These are phyloP conservation scores for Amphiduros pacificus DNA, from an alignment of 2,888 invertebrate species.

Conservation along the genomic window DNA sequence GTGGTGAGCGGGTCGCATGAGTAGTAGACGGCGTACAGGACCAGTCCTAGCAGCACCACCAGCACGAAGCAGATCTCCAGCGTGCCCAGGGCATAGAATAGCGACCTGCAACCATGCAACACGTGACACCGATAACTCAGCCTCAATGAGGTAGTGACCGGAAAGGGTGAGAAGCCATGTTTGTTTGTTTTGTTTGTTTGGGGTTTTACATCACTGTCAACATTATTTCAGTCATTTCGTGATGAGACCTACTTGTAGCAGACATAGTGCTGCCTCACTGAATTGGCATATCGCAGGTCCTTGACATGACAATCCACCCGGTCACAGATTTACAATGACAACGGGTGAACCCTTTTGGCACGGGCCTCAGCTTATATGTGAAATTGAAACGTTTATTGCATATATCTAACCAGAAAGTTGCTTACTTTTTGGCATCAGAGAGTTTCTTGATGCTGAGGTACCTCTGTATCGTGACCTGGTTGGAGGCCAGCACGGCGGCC, in stretches of 20 bases:
- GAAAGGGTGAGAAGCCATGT: too few relatives aligned
- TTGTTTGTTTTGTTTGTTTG: too few relatives aligned
- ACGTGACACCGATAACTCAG: too few relatives aligned
- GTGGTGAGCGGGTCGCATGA: slow-evolving; percentile 28
- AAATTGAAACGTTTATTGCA: neutral
- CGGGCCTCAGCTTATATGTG: neutral
- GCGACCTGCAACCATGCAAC: slow-evolving; percentile 35
- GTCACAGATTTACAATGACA: too few relatives aligned
- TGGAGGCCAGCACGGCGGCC: slow-evolving; percentile 87
- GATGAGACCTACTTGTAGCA: too few relatives aligned
- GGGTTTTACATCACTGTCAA: too few relatives aligned
- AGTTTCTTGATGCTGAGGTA: slow-evolving; percentile 23
- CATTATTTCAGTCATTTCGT: too few relatives aligned
- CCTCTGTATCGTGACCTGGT: slow-evolving; percentile 69
- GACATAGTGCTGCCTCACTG: too few relatives aligned
- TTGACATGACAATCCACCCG: too few relatives aligned
- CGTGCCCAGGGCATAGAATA: slow-evolving; percentile 37
- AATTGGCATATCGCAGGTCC: neutral
- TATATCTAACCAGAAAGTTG: neutral
- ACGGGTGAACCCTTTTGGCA: too few relatives aligned
- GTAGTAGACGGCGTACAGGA: slow-evolving; percentile 34
- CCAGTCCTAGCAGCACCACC: slow-evolving; percentile 30
- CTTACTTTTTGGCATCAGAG: slow-evolving; percentile 24
- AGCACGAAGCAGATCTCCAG: slow-evolving; percentile 34
- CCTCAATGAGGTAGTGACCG: too few relatives aligned